Conservation (phyloP, 2,888 invertebrate genomes). For the Minunthozetes semirufus region DNA sequence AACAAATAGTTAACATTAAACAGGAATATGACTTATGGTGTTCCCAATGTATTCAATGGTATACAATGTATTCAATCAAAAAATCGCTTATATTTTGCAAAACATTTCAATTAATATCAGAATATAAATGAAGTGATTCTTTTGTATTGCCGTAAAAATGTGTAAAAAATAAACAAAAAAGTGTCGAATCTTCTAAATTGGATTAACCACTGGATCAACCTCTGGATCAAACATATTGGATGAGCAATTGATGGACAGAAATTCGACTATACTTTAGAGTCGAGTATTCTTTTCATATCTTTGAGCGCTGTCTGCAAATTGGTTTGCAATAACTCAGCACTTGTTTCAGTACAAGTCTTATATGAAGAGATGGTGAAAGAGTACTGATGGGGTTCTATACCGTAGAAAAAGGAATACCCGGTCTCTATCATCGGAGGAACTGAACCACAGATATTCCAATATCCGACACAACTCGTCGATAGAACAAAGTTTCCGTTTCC, state of each 20-base stretch:
- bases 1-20: no score
- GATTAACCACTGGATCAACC: not conserved
- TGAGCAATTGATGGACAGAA: not conserved
- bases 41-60: no score
- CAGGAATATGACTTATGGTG: no score
- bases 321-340: conserved; percentile 26
- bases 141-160: no score
- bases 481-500: conserved; percentile 59
- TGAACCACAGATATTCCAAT: conserved; percentile 55
- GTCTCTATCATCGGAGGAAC: conserved; percentile 58
- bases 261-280: not conserved
- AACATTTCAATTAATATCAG: no score
- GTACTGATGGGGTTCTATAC: conserved; percentile 49
- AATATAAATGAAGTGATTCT: no score
- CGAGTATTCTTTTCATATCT: not conserved
- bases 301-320: not conserved
- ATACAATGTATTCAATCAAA: no score
- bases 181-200: not conserved
- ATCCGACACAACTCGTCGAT: conserved; percentile 58
- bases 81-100: no score
- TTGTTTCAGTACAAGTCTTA: conserved; percentile 39
- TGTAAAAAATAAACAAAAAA: no score
- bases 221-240: no score
- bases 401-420: conserved; percentile 60
- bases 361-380: conserved; percentile 38